Evolutionary conservation across 2,797 vertebrate species (phyloP), one percentile per base, ranked within the genome.

Genomic region (Allobates femoralis): DNA sequence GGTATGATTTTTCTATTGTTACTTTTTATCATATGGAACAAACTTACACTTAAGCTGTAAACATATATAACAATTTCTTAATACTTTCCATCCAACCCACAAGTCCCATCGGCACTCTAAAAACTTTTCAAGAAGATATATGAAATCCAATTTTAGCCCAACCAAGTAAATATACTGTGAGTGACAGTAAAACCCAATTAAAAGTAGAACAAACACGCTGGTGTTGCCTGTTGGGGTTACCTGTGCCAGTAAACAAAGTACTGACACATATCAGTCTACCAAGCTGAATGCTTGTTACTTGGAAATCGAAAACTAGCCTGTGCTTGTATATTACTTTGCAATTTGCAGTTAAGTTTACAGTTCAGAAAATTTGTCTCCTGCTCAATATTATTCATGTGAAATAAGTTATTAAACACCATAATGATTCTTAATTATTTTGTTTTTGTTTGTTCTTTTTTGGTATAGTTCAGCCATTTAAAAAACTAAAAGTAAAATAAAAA

Each of bases 181-280:
- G 81, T 87, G 86, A 84, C 86, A 87, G 82, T 87, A 79, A 87
- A 87, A 87, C 66, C 76, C 86, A 87, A 87, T 87, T 87, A 87
- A 50, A 87, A 80, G 50, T 37, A 84, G 76, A 84, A 80, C 81
- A 87, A 84, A 87, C 32, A 74, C 46, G 56, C 32, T 67, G 77
- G 37, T 74, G 66, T 80, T 79, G 81, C 76, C 81, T 84, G 55
- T 84, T 87, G 81, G 86, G 86, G 82, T 83, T 87, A 87, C 86
- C 82, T 75, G 76, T 84, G 76, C 76, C 75, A 79, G 75, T 79
- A 87, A 84, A 87, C 86, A 84, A 83, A 78, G 64, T 69, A 83
- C 62, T 83, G 86, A 87, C 81, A 87, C 86, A 83, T 83, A 83
- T 87, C 86, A 87, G 73, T 87, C 81, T 87, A 73, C 75, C 32